Evolutionary conservation across 2,888 invertebrate genomes (phyloP).

Genomic region (Aquatica leii): DNA sequence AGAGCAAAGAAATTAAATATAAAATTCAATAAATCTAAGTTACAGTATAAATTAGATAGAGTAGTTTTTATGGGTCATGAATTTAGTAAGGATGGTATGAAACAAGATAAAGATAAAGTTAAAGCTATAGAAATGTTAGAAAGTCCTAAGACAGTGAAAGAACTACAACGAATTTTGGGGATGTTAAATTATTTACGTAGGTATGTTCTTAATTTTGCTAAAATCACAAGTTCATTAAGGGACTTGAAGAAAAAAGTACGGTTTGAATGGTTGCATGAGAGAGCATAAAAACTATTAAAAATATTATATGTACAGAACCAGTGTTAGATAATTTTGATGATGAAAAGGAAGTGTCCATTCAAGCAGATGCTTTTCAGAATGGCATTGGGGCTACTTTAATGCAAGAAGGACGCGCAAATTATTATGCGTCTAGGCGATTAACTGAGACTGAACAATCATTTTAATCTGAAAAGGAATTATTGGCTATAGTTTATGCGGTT

Average conservation of each 20-base stretch:
- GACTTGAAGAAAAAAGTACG: background rate
- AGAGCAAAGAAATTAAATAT: constrained; percentile 3
- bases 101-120: background rate
- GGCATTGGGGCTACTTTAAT: background rate
- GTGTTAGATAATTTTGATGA: background rate
- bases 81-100: background rate
- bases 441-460: background rate
- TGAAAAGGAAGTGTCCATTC: background rate
- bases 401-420: background rate
- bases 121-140: background rate
- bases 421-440: background rate
- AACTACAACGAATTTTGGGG: background rate
- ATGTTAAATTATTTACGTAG: constrained; percentile 4
- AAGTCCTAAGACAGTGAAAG: background rate
- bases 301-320: background rate
- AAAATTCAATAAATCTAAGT: constrained; percentile 4
- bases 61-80: background rate
- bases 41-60: constrained; percentile 1
- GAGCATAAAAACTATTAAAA: background rate
- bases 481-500: too few relatives aligned
- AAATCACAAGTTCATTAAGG: background rate
- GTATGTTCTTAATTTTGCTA: background rate
- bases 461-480: background rate
- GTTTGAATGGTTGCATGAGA: background rate
- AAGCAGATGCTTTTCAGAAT: background rate